Conservation (phyloP, 2,888 invertebrate species). For the Gasteruption jaculator region DNA sequence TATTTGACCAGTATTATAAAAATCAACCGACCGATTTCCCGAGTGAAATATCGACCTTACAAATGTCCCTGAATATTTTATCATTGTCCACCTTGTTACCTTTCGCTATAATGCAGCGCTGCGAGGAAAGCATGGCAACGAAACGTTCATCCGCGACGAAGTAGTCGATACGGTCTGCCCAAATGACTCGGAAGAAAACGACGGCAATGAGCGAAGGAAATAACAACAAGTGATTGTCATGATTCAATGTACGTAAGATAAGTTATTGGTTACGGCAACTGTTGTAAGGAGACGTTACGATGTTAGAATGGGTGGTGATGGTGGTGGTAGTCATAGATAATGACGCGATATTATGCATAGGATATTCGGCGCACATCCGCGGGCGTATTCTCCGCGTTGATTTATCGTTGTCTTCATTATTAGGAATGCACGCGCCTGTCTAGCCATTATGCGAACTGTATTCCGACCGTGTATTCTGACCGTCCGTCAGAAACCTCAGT, state of each 20-base stretch:
- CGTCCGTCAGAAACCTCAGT: constrained; percentile 37
- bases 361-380: constrained; percentile 51
- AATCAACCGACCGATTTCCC: constrained; percentile 53
- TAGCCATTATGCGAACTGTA: constrained; percentile 35
- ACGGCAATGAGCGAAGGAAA: not conserved
- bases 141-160: no score
- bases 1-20: constrained; percentile 53
- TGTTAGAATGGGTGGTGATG: constrained; percentile 17
- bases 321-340: constrained; percentile 37
- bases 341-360: constrained; percentile 51
- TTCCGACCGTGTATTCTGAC: constrained; percentile 30
- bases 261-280: no score
- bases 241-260: no score
- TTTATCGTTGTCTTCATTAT: constrained; percentile 53
- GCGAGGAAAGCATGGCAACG: no score
- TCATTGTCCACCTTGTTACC: constrained; percentile 45
- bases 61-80: constrained; percentile 50
- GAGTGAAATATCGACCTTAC: constrained; percentile 49
- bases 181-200: constrained; percentile 1
- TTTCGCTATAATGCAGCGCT: no score
- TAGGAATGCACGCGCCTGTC: constrained; percentile 50
- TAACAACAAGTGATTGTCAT: no score
- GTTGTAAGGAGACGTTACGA: constrained; percentile 18
- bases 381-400: constrained; percentile 50
- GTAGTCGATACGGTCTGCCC: not conserved